Base-by-base conservation (phyloP, 2,113 vertebrate species). In the Acanthisitta chloris region DNA sequence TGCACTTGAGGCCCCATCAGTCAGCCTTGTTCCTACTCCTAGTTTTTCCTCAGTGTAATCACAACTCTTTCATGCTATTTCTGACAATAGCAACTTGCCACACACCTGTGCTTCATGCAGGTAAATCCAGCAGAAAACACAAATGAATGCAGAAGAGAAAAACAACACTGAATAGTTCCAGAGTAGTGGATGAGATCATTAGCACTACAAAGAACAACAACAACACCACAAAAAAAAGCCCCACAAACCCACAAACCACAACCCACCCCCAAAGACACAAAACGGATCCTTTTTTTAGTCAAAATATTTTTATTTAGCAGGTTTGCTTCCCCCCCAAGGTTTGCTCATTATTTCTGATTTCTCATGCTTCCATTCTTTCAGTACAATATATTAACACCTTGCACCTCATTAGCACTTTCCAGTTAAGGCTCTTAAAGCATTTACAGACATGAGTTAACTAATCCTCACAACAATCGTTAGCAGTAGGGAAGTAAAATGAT, bases 301-400 rank as follows among this genome's bases (percentile, higher is more conserved):
- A 94, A 96, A 96, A 95, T 96, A 96, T 36, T 88, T 97, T 97
- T 96, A 97, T 96, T 96, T n/a, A n/a, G n/a, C n/a, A n/a, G 33
- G 55, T 54, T 81, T 81, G 7, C 31, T 61, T 34, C 38, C 16
- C 25, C 8, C 25, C 8, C 15, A 9, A 8, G 48, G 11, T 80
- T 90, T 81, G 34, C n/a, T 84, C 48, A 18, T 81, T 62, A 43
- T 86, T 88, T 92, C 54, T 4, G 1, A 61, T 88, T 86, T 80
- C 86, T 58, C 51, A 26, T 42, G 33, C 2, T 9, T 86, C 81
- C 89, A 48, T 94, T 91, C 71, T 92, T 82, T 71, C 79, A 62
- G 71, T 92, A 93, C 85, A 92, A 59, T 80, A 58, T 62, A 73
- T 72, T 62, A 93, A 88, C 71, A 88, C 59, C 52, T 93, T 66